Evolutionary conservation across 2,113 vertebrate genomes (phyloP).

Genomic region (Myotis yumanensis): DNA sequence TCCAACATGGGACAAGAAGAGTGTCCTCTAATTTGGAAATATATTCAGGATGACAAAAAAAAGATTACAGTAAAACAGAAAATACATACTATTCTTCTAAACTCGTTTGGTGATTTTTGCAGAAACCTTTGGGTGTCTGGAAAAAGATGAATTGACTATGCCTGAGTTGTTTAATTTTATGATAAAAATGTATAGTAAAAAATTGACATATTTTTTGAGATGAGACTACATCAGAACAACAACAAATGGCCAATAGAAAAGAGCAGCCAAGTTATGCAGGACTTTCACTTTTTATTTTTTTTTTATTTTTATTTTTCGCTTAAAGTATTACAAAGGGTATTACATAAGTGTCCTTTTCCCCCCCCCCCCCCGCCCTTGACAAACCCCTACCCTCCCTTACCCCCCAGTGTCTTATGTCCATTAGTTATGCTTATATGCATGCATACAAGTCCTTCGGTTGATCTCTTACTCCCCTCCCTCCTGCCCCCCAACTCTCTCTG

Average conservation of each 20-base stretch:
- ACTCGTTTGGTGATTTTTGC: not conserved
- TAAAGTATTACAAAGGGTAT: no score
- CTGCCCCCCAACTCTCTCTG: no score
- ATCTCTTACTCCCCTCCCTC: no score
- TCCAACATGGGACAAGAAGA: not conserved
- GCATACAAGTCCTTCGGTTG: no score
- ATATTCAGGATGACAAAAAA: not conserved
- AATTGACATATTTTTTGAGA: not conserved
- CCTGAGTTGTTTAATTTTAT: not conserved
- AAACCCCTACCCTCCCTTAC: no score
- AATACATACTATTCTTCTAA: not conserved
- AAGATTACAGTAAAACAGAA: not conserved
- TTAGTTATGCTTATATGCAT: no score
- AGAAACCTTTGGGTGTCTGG: not conserved
- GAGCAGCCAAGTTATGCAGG: not conserved
- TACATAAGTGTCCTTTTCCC: no score
- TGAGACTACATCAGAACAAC: not conserved
- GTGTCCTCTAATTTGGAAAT: not conserved
- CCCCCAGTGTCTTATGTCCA: no score
- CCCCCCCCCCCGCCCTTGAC: no score
- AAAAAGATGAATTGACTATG: not conserved
- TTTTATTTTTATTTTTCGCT: no score
- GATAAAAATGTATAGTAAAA: not conserved
- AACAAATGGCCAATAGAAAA: not conserved
- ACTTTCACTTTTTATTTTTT: no score